Conservation (phyloP, 2,888 invertebrate genomes). For the Pseudanteris insignis region DNA sequence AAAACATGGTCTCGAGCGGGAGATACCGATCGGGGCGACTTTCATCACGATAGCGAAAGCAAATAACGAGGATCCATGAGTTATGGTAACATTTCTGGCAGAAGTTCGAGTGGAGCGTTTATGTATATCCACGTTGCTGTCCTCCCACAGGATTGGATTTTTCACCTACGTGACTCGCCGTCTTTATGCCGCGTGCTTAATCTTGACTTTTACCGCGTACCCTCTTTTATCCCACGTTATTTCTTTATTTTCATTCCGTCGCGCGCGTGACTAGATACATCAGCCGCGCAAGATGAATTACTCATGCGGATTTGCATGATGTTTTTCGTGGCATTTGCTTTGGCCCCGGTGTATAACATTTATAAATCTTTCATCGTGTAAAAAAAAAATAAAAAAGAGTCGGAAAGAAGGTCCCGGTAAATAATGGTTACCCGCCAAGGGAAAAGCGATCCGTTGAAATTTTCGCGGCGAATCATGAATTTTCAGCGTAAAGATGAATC, state of each 20-base stretch:
- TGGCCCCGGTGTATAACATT: slow-evolving; percentile 12
- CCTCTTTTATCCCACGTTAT: slow-evolving; percentile 28
- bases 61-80: slow-evolving; percentile 45
- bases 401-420: too few relatives aligned
- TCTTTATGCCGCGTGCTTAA: slow-evolving; percentile 46
- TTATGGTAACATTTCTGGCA: slow-evolving; percentile 38
- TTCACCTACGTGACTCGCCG: slow-evolving; percentile 46
- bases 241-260: slow-evolving; percentile 33
- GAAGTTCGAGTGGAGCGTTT: slow-evolving; percentile 32
- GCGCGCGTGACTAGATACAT: slow-evolving; percentile 36
- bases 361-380: slow-evolving; percentile 30
- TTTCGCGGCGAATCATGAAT: too few relatives aligned
- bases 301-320: slow-evolving; percentile 32
- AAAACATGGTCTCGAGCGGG: slow-evolving; percentile 38
- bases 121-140: slow-evolving; percentile 43
- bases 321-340: slow-evolving; percentile 5
- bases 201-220: slow-evolving; percentile 43
- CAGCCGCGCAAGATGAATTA: slow-evolving; percentile 31
- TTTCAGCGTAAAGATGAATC: too few relatives aligned
- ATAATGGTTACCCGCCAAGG: too few relatives aligned
- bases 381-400: not conserved
- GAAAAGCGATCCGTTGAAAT: too few relatives aligned
- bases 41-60: slow-evolving; percentile 46
- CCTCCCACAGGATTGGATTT: slow-evolving; percentile 46
- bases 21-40: slow-evolving; percentile 32